Conservation (phyloP, 2,888 invertebrate genomes). For the Sphinx pinastri region DNA sequence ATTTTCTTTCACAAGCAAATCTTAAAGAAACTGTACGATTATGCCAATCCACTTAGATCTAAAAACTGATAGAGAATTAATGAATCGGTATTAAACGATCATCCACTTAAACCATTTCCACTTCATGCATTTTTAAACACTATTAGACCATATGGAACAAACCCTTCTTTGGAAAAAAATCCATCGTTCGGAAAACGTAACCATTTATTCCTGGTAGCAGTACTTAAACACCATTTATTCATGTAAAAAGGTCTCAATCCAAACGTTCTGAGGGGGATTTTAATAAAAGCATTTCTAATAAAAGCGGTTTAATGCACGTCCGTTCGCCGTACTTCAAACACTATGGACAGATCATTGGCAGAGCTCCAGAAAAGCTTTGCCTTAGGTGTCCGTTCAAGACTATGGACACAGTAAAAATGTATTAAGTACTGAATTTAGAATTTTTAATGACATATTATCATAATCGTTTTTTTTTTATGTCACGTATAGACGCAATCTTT, state of each 20-base stretch:
- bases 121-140: constrained; percentile 2
- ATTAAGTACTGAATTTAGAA: constrained; percentile 15
- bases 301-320: constrained; percentile 60
- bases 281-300: constrained; percentile 59
- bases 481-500: too few species aligned
- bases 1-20: too few species aligned
- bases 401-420: constrained; percentile 27
- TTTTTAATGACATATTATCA: background rate
- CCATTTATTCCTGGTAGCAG: background rate
- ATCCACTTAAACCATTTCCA: background rate
- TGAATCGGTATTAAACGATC: background rate
- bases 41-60: background rate
- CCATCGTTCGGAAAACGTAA: constrained; percentile 1
- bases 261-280: constrained; percentile 41
- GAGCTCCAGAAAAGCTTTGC: constrained; percentile 46
- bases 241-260: constrained; percentile 29
- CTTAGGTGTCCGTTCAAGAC: constrained; percentile 39
- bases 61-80: background rate
- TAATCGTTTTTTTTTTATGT: too few species aligned
- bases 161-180: background rate
- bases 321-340: constrained; percentile 52
- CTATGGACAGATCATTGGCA: constrained; percentile 61
- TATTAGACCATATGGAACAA: background rate
- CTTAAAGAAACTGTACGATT: too few species aligned
- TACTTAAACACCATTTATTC: constrained; percentile 25